Base-by-base conservation (phyloP, 1,140 invertebrate genomes). In the Conus betulinus region DNA sequence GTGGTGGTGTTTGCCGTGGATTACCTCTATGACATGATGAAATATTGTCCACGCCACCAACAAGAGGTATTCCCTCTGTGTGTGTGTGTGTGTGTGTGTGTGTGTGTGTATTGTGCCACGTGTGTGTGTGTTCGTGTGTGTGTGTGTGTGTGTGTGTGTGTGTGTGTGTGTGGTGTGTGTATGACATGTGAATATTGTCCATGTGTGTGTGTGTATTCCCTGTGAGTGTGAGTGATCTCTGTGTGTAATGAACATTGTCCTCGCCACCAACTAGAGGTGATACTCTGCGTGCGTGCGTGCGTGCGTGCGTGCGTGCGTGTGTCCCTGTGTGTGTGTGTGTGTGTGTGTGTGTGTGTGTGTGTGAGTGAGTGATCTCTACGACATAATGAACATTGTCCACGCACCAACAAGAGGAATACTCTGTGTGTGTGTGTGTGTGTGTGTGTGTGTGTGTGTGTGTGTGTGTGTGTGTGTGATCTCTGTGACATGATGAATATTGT, bases 1-100 rank as follows among this genome's bases (percentile, higher is more conserved):
- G 96, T 98, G 5, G 98, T 98, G 4, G 96, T 96, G 52, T 98
- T 98, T 93, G 97, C 97, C 0, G 96, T 98, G 95, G 96, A 97
- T 0, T 98, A 98, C 95, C 96, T 98, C 23, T 95, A 96, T n/a
- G 96, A 97, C 92, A 97, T 98, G 96, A 97, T 97, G 1, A 96
- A 96, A 96, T 89, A 97, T 98, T 39, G 90, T 98, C 1, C 93
- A 96, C 51, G 94, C 95, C 83, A 97, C 97, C 13, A 97, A 98
- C 86, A 95, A 95, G 53, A 96, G 97, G 97, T 97, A 10, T 11
- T 27, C 25, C 1, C 17, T 11, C 17, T 63, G 10, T 63, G 17
- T 39, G 39, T 39, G 39, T 39, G 39, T 39, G 39, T 39, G 39
- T 39, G 39, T 39, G 39, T 39, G 39, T 3, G 39, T 39, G 39